Base-by-base conservation (phyloP, 2,888 invertebrate species). In the Cerastis rubricosa region DNA sequence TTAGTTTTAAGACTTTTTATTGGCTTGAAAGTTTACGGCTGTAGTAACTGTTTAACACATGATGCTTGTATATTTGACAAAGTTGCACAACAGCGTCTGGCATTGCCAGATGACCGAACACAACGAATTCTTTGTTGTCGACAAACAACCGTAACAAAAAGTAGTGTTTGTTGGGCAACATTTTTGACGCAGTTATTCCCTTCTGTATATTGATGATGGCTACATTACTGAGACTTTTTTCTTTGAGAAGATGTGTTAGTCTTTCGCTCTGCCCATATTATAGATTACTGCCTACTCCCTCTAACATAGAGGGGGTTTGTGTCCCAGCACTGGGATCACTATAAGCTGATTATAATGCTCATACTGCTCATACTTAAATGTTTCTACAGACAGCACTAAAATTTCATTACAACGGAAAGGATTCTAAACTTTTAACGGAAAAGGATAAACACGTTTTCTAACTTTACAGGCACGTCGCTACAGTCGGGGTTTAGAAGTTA, bases 381-480 rank as follows among this genome's bases (percentile, higher is more conserved):
- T 17, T 59, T 17, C n/a, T n/a, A 61, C 2, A 43, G 40, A 61
- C 29, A 54, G 2, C 9, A 72, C 61, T 70, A 22, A 76, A 71
- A 77, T 63, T 14, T 29, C 17, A 17, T 76, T 47, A 45, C 67
- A 67, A 59, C 12, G 66, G 70, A 40, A 68, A 64, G 68, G 22
- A 76, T 71, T 74, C 51, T 25, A 73, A 80, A 74, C 64, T 83
- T 83, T 63, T 64, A 64, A 64, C 71, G 29, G 54, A 67, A 72
- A 75, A 66, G 74, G 66, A 75, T 63, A 70, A 78, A 71, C 67
- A 69, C 67, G 68, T 74, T 83, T 68, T 43, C 43, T 63, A 84
- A 83, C 67, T 83, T 78, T 51, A 65, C 47, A 59, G 67, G 43
- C 70, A 73, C 80, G 80, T 80, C 64, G 63, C 59, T 64, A 59